Evolutionary conservation across 2,888 invertebrate genomes (phyloP).

Genomic region (Cheiracanthium punctorium): DNA sequence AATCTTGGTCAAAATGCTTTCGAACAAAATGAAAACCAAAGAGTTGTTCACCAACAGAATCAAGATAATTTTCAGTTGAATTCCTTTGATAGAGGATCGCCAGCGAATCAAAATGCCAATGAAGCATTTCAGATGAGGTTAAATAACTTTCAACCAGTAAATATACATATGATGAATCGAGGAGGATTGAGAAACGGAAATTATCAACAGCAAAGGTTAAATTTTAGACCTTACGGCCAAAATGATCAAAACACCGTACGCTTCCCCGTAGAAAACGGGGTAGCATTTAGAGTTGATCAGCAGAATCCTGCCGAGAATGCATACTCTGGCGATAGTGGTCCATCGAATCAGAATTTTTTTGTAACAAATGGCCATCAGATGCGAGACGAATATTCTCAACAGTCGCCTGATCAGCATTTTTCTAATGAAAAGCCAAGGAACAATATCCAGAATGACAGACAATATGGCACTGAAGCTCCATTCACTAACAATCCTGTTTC

Average conservation of each 20-base stretch:
- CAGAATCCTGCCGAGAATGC: neutral
- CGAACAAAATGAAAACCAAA: neutral
- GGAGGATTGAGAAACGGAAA: neutral
- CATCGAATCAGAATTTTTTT: constrained; percentile 27
- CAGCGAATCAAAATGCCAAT: neutral
- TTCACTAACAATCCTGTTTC: neutral
- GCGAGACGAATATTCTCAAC: neutral
- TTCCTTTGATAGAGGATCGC: neutral
- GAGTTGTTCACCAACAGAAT: neutral
- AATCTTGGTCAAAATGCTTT: neutral
- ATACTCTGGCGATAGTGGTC: neutral
- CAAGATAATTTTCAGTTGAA: neutral
- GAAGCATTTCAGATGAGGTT: neutral
- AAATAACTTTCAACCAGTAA: neutral
- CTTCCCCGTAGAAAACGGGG: constrained; percentile 19
- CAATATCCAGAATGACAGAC: neutral
- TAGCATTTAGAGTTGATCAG: neutral
- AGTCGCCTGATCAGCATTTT: neutral
- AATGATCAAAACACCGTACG: constrained; percentile 11
- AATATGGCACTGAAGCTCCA: too few relatives aligned
- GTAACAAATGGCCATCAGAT: constrained; percentile 34
- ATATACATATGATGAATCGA: neutral
- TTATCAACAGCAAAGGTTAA: constrained; percentile 30
- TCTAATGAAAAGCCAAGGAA: neutral
- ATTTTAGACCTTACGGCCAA: constrained; percentile 46